These are phyloP conservation scores for Myiozetetes cayanensis DNA, from an alignment of 2,113 vertebrate species.

Conservation along the genomic window DNA sequence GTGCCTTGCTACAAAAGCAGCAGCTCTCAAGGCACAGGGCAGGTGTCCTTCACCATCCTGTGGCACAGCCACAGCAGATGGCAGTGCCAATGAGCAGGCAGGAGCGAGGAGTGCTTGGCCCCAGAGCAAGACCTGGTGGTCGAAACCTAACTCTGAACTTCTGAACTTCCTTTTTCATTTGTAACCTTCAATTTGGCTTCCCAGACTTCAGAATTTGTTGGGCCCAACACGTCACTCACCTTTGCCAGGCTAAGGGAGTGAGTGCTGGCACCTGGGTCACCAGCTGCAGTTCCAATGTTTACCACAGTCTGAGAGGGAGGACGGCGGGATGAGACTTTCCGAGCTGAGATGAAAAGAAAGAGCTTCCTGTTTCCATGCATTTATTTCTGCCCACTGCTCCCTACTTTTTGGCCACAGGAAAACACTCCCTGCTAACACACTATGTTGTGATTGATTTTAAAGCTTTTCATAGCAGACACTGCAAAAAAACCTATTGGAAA, in stretches of 20 bases:
- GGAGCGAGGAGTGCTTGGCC: neutral
- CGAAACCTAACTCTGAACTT: neutral
- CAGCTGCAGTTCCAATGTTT: neutral
- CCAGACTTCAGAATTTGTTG: neutral
- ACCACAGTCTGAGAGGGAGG: neutral
- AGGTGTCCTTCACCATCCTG: neutral
- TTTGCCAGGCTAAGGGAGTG: slow-evolving; percentile 48
- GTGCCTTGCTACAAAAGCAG: neutral
- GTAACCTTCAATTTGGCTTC: neutral
- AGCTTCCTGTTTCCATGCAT: neutral
- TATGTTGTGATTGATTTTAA: neutral
- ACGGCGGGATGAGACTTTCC: neutral
- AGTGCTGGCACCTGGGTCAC: neutral
- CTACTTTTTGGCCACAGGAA: neutral
- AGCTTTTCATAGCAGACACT: neutral
- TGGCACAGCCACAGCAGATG: neutral
- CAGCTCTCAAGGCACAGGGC: neutral
- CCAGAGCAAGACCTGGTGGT: neutral
- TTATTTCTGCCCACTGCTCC: neutral
- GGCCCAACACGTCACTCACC: slow-evolving; percentile 14
- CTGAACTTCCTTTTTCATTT: neutral
- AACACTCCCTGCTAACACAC: neutral
- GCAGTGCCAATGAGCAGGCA: neutral
- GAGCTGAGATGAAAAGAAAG: slow-evolving; percentile 28
- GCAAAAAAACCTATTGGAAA: neutral